Evolutionary conservation across 2,888 invertebrate species (phyloP).

Genomic region (Leucoptera coffeella): DNA sequence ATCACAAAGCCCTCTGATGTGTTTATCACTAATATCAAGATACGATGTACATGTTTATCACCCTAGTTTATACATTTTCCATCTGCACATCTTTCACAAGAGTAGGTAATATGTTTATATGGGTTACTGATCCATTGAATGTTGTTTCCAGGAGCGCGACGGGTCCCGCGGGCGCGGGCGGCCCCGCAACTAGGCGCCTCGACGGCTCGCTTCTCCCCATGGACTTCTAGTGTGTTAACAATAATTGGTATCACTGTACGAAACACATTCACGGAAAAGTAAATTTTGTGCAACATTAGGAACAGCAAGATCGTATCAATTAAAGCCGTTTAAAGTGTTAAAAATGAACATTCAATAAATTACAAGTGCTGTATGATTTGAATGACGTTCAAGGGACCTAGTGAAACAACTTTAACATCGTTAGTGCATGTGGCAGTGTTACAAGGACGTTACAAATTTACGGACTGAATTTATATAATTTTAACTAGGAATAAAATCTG

Average conservation of each 20-base stretch:
- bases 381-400: slow-evolving; percentile 46
- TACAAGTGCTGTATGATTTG: slow-evolving; percentile 38
- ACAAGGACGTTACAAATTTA: slow-evolving; percentile 51
- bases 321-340: slow-evolving; percentile 34
- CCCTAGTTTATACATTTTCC: too few species aligned
- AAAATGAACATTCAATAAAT: slow-evolving; percentile 43
- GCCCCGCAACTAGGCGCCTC: slow-evolving; percentile 28
- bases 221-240: slow-evolving; percentile 43
- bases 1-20: too few species aligned
- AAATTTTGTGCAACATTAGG: neutral
- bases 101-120: too few species aligned
- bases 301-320: slow-evolving; percentile 16
- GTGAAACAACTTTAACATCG: slow-evolving; percentile 43
- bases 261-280: slow-evolving; percentile 12
- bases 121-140: neutral
- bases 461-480: slow-evolving; percentile 48
- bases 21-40: too few species aligned
- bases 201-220: slow-evolving; percentile 51
- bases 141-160: slow-evolving; percentile 32
- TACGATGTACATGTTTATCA: too few species aligned
- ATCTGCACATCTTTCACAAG: too few species aligned
- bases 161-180: slow-evolving; percentile 43
- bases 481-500: slow-evolving; percentile 48
- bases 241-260: slow-evolving; percentile 42
- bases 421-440: too few species aligned